A percentile compares a stretch with the other conserved stretches of the same genome.
These are phyloP conservation scores for Heliconius nattereri DNA, from an alignment of 1,140 invertebrate species.

Conservation along the genomic window DNA sequence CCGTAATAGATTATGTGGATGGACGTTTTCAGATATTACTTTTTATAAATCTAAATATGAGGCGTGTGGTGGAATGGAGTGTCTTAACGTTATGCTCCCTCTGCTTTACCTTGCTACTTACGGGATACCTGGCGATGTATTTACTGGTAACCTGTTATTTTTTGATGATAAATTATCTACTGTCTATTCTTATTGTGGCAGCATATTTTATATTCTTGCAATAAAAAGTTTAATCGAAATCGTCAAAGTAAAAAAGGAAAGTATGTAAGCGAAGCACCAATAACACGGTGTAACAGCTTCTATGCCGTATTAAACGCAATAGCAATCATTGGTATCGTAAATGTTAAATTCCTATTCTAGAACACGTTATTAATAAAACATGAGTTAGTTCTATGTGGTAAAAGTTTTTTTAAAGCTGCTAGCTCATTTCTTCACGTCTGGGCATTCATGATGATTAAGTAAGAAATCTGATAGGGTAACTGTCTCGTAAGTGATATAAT, in stretches of 20 bases:
- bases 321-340: slow-evolving; percentile 2
- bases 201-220: too few species aligned
- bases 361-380: slow-evolving; percentile 27
- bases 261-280: background rate
- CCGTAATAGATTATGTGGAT: background rate
- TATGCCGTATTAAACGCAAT: background rate
- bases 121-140: too few species aligned
- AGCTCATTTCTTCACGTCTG: background rate
- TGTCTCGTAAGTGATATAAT: background rate
- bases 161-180: too few species aligned
- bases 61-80: too few species aligned
- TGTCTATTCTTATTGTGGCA: too few species aligned
- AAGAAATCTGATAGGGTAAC: background rate
- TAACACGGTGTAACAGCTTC: background rate
- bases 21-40: background rate
- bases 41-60: too few species aligned
- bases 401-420: background rate
- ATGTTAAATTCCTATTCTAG: background rate
- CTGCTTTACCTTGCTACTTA: too few species aligned
- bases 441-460: background rate
- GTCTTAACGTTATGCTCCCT: too few species aligned
- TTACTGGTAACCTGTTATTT: too few species aligned
- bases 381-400: background rate
- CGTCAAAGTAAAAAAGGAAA: background rate
- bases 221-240: too few species aligned